phyloP scores from a whole-genome alignment of 1,140 invertebrate genomes.

The Danaus plexippus region DNA sequence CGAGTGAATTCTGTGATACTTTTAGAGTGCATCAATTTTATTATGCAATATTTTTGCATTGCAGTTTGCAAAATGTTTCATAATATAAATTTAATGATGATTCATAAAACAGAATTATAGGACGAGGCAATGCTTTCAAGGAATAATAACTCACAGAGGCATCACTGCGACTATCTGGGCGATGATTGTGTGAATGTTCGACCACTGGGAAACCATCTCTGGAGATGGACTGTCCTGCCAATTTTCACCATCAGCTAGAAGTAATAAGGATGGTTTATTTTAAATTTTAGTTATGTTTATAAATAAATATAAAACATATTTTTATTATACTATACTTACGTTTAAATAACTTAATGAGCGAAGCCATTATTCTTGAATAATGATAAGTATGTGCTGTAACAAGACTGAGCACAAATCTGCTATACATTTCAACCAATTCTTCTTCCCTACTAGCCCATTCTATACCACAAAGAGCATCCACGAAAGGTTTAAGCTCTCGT shows the following conservation, averaged over 20 bases:
- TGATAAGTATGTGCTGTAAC: slow-evolving; percentile 67
- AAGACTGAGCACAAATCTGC: slow-evolving; percentile 51
- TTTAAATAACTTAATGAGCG: slow-evolving; percentile 57
- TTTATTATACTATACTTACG: slow-evolving; percentile 32
- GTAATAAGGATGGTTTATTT: too few relatives aligned
- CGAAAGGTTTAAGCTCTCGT: slow-evolving; percentile 47
- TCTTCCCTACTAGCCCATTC: slow-evolving; percentile 49
- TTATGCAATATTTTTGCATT: too few relatives aligned
- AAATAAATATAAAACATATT: too few relatives aligned
- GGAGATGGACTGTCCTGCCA: slow-evolving; percentile 49
- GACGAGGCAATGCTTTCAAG: slow-evolving; percentile 5
- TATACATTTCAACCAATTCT: slow-evolving; percentile 48
- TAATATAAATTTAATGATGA: too few relatives aligned
- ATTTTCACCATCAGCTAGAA: slow-evolving; percentile 55
- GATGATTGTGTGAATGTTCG: slow-evolving; percentile 62
- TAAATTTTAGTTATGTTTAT: too few relatives aligned
- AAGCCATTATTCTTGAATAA: slow-evolving; percentile 49
- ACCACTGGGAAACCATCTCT: slow-evolving; percentile 49
- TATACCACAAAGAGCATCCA: slow-evolving; percentile 52
- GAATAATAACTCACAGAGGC: slow-evolving; percentile 59
- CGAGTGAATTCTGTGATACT: too few relatives aligned
- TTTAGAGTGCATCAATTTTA: too few relatives aligned
- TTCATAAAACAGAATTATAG: slow-evolving; percentile 4
- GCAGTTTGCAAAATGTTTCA: too few relatives aligned
- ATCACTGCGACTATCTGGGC: slow-evolving; percentile 67